Conservation (phyloP, 2,113 vertebrate genomes). For the Pelusios castaneus region DNA sequence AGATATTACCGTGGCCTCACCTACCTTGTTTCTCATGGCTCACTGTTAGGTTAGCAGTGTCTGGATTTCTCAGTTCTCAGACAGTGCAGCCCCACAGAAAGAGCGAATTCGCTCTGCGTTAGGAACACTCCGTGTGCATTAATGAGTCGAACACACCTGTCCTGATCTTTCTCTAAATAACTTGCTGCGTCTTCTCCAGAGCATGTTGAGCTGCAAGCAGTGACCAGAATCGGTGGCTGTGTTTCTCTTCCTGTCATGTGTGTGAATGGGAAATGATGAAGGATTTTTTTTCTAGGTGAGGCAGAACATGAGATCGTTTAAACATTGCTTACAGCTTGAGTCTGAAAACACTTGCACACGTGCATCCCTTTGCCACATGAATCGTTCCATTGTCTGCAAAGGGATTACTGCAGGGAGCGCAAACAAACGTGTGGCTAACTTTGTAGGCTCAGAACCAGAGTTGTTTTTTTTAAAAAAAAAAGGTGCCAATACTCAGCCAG, state of each 20-base stretch:
- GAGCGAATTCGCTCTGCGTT: not conserved
- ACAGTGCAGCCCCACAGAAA: not conserved
- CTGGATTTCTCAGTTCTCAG: not conserved
- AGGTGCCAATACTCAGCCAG: too few relatives aligned
- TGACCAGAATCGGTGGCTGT: not conserved
- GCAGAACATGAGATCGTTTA: not conserved
- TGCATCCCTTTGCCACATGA: not conserved
- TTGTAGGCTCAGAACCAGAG: not conserved
- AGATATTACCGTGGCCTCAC: not conserved
- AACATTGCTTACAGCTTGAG: too few relatives aligned
- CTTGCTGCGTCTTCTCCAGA: not conserved
- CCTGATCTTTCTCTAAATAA: not conserved
- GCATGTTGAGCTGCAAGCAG: not conserved
- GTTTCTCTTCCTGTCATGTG: not conserved
- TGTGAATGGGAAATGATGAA: not conserved
- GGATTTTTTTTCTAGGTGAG: not conserved
- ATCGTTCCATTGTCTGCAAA: not conserved
- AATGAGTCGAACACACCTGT: not conserved
- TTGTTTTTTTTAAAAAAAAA: too few relatives aligned
- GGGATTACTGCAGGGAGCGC: not conserved
- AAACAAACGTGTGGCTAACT: not conserved
- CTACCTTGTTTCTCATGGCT: not conserved
- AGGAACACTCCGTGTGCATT: not conserved
- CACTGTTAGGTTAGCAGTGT: not conserved
- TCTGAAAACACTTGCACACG: not conserved